Evolutionary conservation across 2,797 vertebrate genomes (phyloP), one percentile per base, ranked within the genome.

Genomic region (Erethizon dorsatum): DNA sequence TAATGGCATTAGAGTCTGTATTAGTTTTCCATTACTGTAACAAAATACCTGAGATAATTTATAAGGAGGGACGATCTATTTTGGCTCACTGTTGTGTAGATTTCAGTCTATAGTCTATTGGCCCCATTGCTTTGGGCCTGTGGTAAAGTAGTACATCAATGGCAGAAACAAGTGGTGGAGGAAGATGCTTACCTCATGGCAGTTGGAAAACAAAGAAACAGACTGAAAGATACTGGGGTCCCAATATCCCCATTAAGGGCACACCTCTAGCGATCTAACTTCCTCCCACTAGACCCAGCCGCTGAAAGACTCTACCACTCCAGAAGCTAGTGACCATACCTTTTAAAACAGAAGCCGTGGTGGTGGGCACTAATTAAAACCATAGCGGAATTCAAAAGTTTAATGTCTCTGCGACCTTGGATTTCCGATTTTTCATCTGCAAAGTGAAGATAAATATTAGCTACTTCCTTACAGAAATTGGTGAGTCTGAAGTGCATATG

Each of bases 401-500:
- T 8, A 94, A 37, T 86, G 18, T 6, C 28, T 83, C 79, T 45
- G 56, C 83, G 94, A 93, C 87, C 33, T 83, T 87, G n/a, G 33
- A 83, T 37, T 91, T 95, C 61, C 71, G 28, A 56, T 13, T 47
- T 88, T 91, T 73, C 41, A 47, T 83, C 73, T 90, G 33, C 26
- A n/a, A 92, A 88, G 45, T 88, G 22, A 94, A 33, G 18, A 78
- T 31, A 47, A 77, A 24, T 59, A 47, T 67, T 28, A 47, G 37
- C 47, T 75, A 20, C 18, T 17, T 78, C 17, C 33, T 41, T 88
- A 24, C 6, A 92, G 22, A 75, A 95, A 50, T 28, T 67, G 15
- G 15, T 67, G 65, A 67, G n/a, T 14, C 33, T 6, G 33, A 67
- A 67, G 33, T 67, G 28, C 33, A 79, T 56, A 20, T 45, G 28